Base-by-base conservation (phyloP, 1,140 invertebrate genomes). In the Melitaea cinxia region DNA sequence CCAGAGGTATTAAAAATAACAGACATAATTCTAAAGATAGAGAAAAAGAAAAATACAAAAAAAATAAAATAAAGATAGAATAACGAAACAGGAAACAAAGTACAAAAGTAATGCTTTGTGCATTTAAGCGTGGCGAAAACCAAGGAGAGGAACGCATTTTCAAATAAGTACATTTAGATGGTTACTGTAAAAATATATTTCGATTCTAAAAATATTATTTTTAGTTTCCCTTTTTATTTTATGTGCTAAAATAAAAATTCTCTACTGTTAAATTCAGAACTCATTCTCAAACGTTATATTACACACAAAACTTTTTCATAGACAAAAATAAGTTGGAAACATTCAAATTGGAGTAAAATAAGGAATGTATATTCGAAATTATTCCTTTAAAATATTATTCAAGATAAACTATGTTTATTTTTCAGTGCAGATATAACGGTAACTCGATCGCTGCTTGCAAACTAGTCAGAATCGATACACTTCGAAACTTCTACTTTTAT, bases 21-120 rank as follows among this genome's bases (percentile, higher is more conserved):
- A 56, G 39, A 55, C 60, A 47, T 37, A 63, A 63, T 33, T 54
- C 7, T 21, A 56, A 63, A 55, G 60, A 54, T 33, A 49, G 49
- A 62, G 26, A 30, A 45, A 54, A 24, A 56, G 47, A 65, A 53
- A 65, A 65, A 39, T 26, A 42, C 5, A 17, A 47, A 42, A 58
- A 58, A 58, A 54, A 58, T n/a, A n/a, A n/a, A 65, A 65, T 58
- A 50, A 55, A 58, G 47, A 50, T 49, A 58, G 55, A 65, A 35
- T 49, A 63, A 63, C 39, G 55, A 58, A 65, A 55, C 56, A 37
- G 21, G 64, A 60, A 60, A 66, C 50, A 66, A 66, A 66, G 60
- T 65, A 58, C 17, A 65, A 65, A 63, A 58, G 37, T 58, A 58
- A 64, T 37, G 62, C 62, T 64, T 64, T 66, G 56, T 66, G 64